Conservation (phyloP, 2,797 vertebrate genomes). For the Typhlichthys eigenmanni region DNA sequence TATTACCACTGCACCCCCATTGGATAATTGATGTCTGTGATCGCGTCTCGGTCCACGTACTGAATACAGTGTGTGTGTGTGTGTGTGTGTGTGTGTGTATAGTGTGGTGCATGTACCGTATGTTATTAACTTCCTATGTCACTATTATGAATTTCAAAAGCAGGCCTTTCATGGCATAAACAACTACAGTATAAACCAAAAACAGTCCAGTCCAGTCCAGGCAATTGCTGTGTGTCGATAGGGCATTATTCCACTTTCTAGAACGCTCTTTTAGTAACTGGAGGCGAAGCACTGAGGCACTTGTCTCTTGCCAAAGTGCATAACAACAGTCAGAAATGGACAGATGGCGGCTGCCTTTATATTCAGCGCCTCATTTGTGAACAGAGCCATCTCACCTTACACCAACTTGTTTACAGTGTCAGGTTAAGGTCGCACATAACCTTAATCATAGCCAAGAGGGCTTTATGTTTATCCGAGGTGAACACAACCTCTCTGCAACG, state of each 20-base stretch:
- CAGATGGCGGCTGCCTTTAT: background rate
- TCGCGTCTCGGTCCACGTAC: slow-evolving; percentile 9
- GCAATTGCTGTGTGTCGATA: no score
- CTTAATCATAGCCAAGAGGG: slow-evolving; percentile 30
- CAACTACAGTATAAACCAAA: no score
- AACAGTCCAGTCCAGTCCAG: no score
- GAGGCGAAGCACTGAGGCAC: no score
- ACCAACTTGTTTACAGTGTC: slow-evolving; percentile 11
- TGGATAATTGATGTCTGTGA: slow-evolving; percentile 47
- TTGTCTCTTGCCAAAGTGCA: background rate
- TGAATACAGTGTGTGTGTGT: background rate
- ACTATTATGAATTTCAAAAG: no score
- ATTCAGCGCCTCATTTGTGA: background rate
- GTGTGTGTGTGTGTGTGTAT: background rate
- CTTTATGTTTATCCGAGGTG: slow-evolving; percentile 19
- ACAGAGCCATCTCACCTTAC: slow-evolving; percentile 12
- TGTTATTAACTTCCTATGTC: no score
- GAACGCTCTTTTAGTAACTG: no score
- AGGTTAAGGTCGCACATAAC: slow-evolving; percentile 27
- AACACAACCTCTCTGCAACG: slow-evolving; percentile 24
- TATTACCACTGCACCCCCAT: slow-evolving; percentile 27
- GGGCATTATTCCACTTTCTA: no score
- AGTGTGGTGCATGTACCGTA: background rate
- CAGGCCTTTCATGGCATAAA: no score
- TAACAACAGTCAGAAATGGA: background rate